phyloP scores from a whole-genome alignment of 2,797 vertebrate genomes.

The Austrolebias charrua region DNA sequence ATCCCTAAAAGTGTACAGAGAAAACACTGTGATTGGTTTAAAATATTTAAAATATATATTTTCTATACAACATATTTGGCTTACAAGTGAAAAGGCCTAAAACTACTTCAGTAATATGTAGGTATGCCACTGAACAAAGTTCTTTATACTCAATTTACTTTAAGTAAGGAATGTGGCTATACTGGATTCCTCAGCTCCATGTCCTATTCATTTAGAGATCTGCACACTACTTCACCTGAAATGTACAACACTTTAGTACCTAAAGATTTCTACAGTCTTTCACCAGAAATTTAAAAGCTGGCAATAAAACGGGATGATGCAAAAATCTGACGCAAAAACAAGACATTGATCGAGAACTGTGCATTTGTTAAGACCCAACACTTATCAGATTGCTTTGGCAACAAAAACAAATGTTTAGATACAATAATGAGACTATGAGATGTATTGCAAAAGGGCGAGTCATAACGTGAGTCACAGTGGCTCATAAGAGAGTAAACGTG shows the following conservation, averaged over 20 bases:
- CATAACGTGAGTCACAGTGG: slow-evolving; percentile 24
- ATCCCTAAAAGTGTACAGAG: no score
- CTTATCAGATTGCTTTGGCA: slow-evolving; percentile 43
- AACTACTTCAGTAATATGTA: slow-evolving; percentile 1
- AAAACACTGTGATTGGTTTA: background rate
- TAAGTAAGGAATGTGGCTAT: slow-evolving; percentile 30
- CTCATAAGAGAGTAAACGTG: slow-evolving; percentile 25
- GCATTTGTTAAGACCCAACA: slow-evolving; percentile 20
- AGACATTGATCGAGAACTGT: no score
- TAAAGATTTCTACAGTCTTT: no score
- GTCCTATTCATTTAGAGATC: no score
- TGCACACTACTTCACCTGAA: no score
- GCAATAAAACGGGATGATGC: no score
- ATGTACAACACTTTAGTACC: no score
- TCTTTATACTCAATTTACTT: slow-evolving; percentile 1
- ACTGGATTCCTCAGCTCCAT: slow-evolving; percentile 17
- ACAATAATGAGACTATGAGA: slow-evolving; percentile 42
- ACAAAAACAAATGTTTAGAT: slow-evolving; percentile 45
- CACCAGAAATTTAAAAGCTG: no score
- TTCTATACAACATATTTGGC: no score
- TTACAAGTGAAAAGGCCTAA: background rate
- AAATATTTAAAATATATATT: no score
- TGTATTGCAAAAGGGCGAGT: slow-evolving; percentile 22
- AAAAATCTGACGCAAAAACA: no score
- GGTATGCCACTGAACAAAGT: slow-evolving; percentile 8